These are phyloP conservation scores for Drosophila erecta DNA, from an alignment of 1,140 invertebrate species.

Conservation along the genomic window DNA sequence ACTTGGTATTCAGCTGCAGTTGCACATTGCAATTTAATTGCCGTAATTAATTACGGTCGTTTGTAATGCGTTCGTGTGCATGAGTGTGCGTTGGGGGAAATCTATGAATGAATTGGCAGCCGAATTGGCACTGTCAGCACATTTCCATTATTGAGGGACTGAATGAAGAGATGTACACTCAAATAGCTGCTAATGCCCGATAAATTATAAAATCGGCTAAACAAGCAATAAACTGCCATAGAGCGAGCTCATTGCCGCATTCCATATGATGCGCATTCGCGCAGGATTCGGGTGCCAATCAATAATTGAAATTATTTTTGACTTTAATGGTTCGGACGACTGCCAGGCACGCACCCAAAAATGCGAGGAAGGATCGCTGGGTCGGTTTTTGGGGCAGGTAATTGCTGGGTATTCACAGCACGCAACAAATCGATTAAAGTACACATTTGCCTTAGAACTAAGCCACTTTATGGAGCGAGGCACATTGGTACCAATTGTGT, in stretches of 20 bases:
- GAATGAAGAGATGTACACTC: conserved; percentile 7
- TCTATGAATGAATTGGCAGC: conserved; percentile 60
- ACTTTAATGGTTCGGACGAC: conserved; percentile 55
- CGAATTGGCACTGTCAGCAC: conserved; percentile 27
- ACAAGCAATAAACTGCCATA: conserved; percentile 46
- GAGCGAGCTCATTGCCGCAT: conserved; percentile 30
- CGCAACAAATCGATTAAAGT: conserved; percentile 80
- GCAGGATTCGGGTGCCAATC: conserved; percentile 45
- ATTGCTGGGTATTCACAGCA: conserved; percentile 67
- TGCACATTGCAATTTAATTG: conserved; percentile 71
- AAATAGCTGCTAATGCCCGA: conserved; percentile 9
- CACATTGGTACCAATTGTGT: conserved; percentile 17
- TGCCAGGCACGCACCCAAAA: conserved; percentile 48
- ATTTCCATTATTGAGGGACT: conserved; percentile 17
- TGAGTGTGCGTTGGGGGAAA: conserved; percentile 4
- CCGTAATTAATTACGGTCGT: conserved; percentile 51
- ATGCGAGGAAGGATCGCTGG: conserved; percentile 2
- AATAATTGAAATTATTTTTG: conserved; percentile 75
- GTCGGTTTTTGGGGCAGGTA: conserved; percentile 37
- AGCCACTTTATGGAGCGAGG: conserved; percentile 1
- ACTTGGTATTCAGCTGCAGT: conserved; percentile 48
- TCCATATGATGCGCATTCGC: conserved; percentile 55
- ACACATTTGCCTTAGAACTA: conserved; percentile 53
- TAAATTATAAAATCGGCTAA: conserved; percentile 41
- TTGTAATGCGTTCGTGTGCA: conserved; percentile 11